phyloP scores from a whole-genome alignment of 2,797 vertebrate genomes.

The Gephyroberyx darwinii region DNA sequence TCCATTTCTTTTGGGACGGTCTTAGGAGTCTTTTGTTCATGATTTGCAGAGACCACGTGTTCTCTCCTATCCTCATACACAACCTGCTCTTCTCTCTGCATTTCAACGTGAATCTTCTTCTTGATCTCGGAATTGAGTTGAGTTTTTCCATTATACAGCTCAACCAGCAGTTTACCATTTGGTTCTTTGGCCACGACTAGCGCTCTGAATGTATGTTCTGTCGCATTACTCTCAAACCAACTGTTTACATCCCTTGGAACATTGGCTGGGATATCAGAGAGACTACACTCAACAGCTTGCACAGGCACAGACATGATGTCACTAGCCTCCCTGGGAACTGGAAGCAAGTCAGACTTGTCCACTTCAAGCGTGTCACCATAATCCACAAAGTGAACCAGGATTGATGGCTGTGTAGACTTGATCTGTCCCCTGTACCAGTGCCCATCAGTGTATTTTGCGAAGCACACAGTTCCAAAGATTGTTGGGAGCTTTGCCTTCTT shows the following conservation, averaged over 20 bases:
- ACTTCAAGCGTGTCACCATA: constrained; percentile 89
- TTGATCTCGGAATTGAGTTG: constrained; percentile 88
- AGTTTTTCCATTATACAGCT: constrained; percentile 85
- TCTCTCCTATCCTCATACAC: constrained; percentile 26
- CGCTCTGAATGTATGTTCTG: constrained; percentile 82
- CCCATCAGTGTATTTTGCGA: constrained; percentile 89
- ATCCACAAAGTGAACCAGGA: constrained; percentile 92
- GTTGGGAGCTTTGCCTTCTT: constrained; percentile 65
- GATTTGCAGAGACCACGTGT: constrained; percentile 6
- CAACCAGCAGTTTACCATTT: constrained; percentile 87
- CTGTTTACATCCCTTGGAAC: constrained; percentile 78
- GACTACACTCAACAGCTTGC: constrained; percentile 89
- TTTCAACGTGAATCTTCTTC: constrained; percentile 74
- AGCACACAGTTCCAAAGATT: constrained; percentile 83
- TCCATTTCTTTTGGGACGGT: constrained; percentile 9
- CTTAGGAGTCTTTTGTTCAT: constrained; percentile 15
- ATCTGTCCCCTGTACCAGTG: constrained; percentile 91
- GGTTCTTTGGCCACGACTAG: constrained; percentile 88
- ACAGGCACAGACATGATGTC: constrained; percentile 89
- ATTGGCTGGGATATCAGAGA: constrained; percentile 83
- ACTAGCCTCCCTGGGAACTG: constrained; percentile 85
- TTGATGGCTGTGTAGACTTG: constrained; percentile 73
- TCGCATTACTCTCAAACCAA: constrained; percentile 86
- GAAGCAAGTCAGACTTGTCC: constrained; percentile 81
- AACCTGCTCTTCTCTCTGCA: constrained; percentile 33